Evolutionary conservation across 2,113 vertebrate genomes (phyloP).

Genomic region (Vireo altiloquus): DNA sequence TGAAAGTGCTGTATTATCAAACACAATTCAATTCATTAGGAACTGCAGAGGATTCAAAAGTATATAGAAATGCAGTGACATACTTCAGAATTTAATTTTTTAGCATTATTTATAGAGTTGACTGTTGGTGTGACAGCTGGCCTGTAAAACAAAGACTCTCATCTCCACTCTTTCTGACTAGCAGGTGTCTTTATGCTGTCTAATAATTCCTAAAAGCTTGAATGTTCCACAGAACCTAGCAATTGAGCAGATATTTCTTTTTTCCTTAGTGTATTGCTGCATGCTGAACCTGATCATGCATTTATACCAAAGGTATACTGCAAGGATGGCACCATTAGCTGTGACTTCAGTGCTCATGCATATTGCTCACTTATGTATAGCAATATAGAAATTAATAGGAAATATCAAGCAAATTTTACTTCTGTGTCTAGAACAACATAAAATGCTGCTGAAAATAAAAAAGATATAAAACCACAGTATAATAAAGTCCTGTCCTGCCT

Average conservation of each 20-base stretch:
- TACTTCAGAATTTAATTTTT: neutral
- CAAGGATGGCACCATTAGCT: neutral
- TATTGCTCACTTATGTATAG: neutral
- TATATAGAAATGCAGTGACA: neutral
- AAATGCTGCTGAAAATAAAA: neutral
- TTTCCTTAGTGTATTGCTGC: neutral
- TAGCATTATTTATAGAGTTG: neutral
- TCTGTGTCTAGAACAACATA: neutral
- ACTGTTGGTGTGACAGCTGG: neutral
- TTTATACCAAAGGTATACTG: neutral
- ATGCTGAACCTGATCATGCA: neutral
- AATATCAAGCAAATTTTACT: neutral
- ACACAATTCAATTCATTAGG: neutral
- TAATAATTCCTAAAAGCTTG: neutral
- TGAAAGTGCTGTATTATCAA: neutral
- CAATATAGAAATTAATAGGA: neutral
- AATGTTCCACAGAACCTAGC: neutral
- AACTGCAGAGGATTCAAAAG: neutral
- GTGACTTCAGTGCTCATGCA: neutral
- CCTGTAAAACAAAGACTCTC: neutral
- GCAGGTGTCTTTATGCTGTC: neutral
- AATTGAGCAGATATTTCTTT: neutral
- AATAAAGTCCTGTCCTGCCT: neutral
- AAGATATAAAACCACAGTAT: neutral
- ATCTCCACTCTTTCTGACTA: neutral